phyloP scores from a whole-genome alignment of 1,140 invertebrate genomes.

The Lutraria rhynchaena region DNA sequence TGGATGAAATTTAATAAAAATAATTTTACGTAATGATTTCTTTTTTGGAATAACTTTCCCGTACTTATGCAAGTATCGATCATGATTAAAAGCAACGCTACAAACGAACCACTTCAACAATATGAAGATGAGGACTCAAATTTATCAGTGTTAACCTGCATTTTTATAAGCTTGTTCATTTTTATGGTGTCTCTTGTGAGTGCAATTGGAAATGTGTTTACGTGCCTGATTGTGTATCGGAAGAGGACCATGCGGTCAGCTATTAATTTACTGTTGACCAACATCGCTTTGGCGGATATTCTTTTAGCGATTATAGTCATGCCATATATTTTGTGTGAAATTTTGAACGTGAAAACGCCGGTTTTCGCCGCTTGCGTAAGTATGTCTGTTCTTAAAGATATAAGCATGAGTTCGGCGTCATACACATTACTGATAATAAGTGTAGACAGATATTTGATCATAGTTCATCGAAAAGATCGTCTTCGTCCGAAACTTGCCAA shows the following conservation, averaged over 20 bases:
- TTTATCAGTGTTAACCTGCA: too few species aligned
- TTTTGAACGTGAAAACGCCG: background rate
- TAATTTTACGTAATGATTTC: too few species aligned
- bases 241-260: slow-evolving; percentile 49
- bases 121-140: too few species aligned
- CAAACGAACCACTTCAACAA: too few species aligned
- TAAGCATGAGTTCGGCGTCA: slow-evolving; percentile 1
- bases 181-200: background rate
- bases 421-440: slow-evolving; percentile 52
- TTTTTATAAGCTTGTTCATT: too few species aligned
- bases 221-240: slow-evolving; percentile 52
- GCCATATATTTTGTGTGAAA: slow-evolving; percentile 18
- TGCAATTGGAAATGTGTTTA: slow-evolving; percentile 35
- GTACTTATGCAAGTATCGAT: too few species aligned
- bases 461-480: slow-evolving; percentile 36
- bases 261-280: slow-evolving; percentile 52
- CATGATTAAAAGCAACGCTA: too few species aligned
- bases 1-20: too few species aligned
- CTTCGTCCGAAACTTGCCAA: slow-evolving; percentile 25
- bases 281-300: slow-evolving; percentile 45
- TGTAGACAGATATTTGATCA: slow-evolving; percentile 47
- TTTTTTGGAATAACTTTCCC: too few species aligned
- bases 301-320: slow-evolving; percentile 4
- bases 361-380: slow-evolving; percentile 11
- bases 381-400: slow-evolving; percentile 39